phyloP scores from a whole-genome alignment of 2,888 invertebrate species.

The Drosophila meridionalis region DNA sequence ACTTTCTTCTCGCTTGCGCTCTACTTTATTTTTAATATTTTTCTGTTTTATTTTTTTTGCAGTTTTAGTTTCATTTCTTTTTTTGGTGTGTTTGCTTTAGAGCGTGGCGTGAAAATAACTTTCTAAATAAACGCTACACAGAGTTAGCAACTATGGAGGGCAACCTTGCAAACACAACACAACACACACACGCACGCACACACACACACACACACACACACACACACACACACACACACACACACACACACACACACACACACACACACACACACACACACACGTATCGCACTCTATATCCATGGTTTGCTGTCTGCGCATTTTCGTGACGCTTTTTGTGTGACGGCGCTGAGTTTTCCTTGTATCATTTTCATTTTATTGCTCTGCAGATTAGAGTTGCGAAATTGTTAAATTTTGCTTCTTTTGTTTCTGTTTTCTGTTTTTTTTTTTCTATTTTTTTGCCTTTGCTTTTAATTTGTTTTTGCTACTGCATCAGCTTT shows the following conservation, averaged over 20 bases:
- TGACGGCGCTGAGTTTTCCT: conserved; percentile 59
- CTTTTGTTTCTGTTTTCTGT: conserved; percentile 28
- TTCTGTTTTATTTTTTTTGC: conserved; percentile 30
- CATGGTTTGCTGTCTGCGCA: conserved; percentile 62
- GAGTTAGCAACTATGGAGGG: conserved; percentile 67
- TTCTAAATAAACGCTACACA: conserved; percentile 75
- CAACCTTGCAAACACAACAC: conserved; percentile 19
- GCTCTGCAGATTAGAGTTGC: conserved; percentile 77
- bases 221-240: conserved; percentile 9
- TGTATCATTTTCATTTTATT: conserved; percentile 77
- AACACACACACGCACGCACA: not conserved
- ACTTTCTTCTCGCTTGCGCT: conserved; percentile 42
- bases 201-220: no score
- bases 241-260: conserved; percentile 3
- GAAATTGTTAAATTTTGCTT: conserved; percentile 77
- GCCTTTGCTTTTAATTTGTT: conserved; percentile 49
- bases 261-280: conserved; percentile 17
- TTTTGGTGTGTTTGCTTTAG: conserved; percentile 36
- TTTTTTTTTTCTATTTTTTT: conserved; percentile 11
- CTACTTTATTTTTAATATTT: conserved; percentile 33
- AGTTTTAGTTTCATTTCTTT: not conserved
- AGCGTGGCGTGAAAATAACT: conserved; percentile 69
- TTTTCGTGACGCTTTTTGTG: conserved; percentile 71
- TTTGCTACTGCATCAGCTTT: conserved; percentile 26
- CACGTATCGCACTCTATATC: conserved; percentile 28